Percentiles rank a stretch among this genome's conserved stretches.
Evolutionary conservation across 2,888 invertebrate species (phyloP).

Genomic region (Theretra japonica): DNA sequence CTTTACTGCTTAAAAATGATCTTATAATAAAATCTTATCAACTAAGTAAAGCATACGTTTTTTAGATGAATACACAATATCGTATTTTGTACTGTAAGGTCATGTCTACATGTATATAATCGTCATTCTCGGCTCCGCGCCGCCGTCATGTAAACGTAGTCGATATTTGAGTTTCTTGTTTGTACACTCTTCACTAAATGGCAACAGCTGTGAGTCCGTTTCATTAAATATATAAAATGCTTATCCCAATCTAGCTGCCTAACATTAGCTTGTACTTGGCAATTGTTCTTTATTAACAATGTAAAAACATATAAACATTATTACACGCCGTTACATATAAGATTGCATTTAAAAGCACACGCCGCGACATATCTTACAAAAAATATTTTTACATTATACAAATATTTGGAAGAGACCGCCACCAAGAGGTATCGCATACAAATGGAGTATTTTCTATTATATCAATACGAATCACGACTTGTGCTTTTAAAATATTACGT

Average conservation of each 20-base stretch:
- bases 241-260: constrained; percentile 54
- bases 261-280: constrained; percentile 53
- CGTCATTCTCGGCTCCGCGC: constrained; percentile 2
- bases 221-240: constrained; percentile 37
- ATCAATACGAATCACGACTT: constrained; percentile 15
- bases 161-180: constrained; percentile 38
- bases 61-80: constrained; percentile 76
- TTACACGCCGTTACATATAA: constrained; percentile 1
- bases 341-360: constrained; percentile 15
- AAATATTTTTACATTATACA: constrained; percentile 18
- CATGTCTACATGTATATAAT: constrained; percentile 53
- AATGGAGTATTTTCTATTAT: constrained; percentile 27
- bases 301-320: background rate
- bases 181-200: constrained; percentile 57
- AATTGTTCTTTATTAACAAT: constrained; percentile 32
- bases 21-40: constrained; percentile 60
- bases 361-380: constrained; percentile 9
- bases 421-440: constrained; percentile 29
- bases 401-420: constrained; percentile 29
- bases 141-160: constrained; percentile 27
- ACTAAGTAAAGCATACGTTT: constrained; percentile 81
- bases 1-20: constrained; percentile 51
- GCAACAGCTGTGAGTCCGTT: constrained; percentile 50
- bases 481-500: constrained; percentile 16
- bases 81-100: constrained; percentile 83